Evolutionary conservation across 2,888 invertebrate species (phyloP), one percentile per base, ranked within the genome.

Genomic region (Agriopis aurantiaria): DNA sequence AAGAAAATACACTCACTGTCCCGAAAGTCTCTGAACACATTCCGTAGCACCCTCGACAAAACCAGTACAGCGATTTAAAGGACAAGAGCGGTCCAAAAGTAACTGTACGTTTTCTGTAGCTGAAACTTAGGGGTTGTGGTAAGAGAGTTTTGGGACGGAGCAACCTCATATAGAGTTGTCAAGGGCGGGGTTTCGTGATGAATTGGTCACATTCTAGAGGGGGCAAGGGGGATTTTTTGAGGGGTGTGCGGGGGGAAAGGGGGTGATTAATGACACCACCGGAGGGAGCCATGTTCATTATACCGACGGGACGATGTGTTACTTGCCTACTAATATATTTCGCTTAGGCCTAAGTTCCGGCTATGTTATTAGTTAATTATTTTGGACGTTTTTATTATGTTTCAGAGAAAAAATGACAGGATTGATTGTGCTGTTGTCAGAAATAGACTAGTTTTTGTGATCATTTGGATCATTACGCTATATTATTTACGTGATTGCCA

Each of bases 111-210:
- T 71, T 77, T 65, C 61, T 58, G 69, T 66, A 56, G 69, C 67
- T 23, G 11, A 45, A 55, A 77, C 75, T 78, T 80, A 75, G 78
- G 75, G 67, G 72, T 72, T 72, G 77, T 83, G 85, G 80, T 79
- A 82, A 74, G 85, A 85, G 84, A 89, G 82, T 88, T 90, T 85
- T 72, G 81, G 84, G 78, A 85, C 88, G 84, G 85, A 82, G 84
- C 83, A 80, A 87, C 87, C 89, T 89, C 94, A 89, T 95, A 95
- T 95, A 95, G 95, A 95, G 95, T 94, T 95, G 95, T 95, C 95
- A 95, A 93, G 94, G 95, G 95, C 95, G 95, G 95, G 88, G 95
- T 94, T 86, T 91, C 86, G 93, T 93, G 94, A 95, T 95, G 95
- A 92, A 95, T 95, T 93, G 92, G 90, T 86, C 91, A 91, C 92